A percentile compares a stretch with the other conserved stretches of the same genome.
phyloP scores from a whole-genome alignment of 2,888 invertebrate genomes.

The Drosophila niveifrons region DNA sequence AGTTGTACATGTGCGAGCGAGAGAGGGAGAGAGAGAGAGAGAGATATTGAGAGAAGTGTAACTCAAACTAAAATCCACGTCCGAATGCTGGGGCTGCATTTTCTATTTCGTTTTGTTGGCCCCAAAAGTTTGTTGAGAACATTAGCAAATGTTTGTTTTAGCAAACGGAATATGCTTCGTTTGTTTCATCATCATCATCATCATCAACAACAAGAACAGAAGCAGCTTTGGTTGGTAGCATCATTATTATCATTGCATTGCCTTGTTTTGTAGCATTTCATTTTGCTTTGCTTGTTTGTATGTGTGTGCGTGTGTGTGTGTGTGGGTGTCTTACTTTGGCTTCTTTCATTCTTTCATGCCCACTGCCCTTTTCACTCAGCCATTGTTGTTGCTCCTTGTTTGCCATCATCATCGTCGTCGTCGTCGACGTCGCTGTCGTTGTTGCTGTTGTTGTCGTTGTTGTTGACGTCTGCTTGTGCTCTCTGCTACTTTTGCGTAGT shows the following conservation, averaged over 20 bases:
- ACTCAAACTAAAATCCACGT: slow-evolving; percentile 46
- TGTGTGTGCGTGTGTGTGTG: slow-evolving; percentile 29
- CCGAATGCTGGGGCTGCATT: slow-evolving; percentile 51
- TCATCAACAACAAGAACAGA: slow-evolving; percentile 16
- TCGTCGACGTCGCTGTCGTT: slow-evolving; percentile 28
- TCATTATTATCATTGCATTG: slow-evolving; percentile 50
- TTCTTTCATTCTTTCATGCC: slow-evolving; percentile 47
- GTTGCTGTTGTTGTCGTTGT: slow-evolving; percentile 59
- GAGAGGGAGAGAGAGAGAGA: background rate
- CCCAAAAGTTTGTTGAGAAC: slow-evolving; percentile 79
- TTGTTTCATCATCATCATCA: slow-evolving; percentile 63
- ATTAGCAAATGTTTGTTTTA: slow-evolving; percentile 81
- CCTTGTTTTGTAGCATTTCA: slow-evolving; percentile 56
- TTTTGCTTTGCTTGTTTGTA: slow-evolving; percentile 40
- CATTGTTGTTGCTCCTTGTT: slow-evolving; percentile 64
- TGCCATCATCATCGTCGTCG: slow-evolving; percentile 59
- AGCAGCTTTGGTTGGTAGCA: background rate
- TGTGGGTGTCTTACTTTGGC: slow-evolving; percentile 61
- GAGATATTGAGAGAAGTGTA: slow-evolving; percentile 27
- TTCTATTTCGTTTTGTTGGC: slow-evolving; percentile 60
- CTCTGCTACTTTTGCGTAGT: slow-evolving; percentile 74
- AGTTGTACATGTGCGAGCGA: slow-evolving; percentile 1
- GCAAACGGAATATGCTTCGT: slow-evolving; percentile 76
- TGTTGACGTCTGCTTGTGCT: slow-evolving; percentile 65
- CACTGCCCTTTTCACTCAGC: slow-evolving; percentile 27